phyloP scores from a whole-genome alignment of 2,888 invertebrate species.

The Melieria picta region DNA sequence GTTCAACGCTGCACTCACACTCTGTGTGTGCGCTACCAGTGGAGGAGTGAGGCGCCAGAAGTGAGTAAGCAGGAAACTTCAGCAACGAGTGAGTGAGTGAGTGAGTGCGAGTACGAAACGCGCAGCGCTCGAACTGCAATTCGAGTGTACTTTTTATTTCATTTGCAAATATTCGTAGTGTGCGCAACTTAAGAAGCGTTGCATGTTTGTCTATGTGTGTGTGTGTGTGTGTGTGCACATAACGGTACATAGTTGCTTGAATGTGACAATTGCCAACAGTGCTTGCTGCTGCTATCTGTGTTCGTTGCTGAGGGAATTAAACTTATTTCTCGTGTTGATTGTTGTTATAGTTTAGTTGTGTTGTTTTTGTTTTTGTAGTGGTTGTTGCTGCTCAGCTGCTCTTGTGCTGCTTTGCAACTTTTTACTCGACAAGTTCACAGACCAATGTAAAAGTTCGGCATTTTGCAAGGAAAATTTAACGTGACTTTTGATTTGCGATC shows the following conservation, averaged over 20 bases:
- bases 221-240: constrained; percentile 5
- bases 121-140: too few species aligned
- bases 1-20: constrained; percentile 29
- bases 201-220: constrained; percentile 6
- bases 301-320: neutral
- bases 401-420: constrained; percentile 32
- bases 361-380: too few species aligned
- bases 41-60: too few species aligned
- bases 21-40: too few species aligned
- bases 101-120: too few species aligned
- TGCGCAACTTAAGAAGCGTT: neutral
- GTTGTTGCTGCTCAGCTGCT: too few species aligned
- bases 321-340: neutral
- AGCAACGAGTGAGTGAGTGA: too few species aligned
- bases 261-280: too few species aligned
- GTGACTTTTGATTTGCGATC: neutral
- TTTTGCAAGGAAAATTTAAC: neutral
- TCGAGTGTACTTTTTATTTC: too few species aligned
- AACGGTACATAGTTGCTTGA: neutral
- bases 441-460: neutral
- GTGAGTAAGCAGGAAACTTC: too few species aligned
- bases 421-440: constrained; percentile 40
- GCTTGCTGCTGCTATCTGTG: neutral
- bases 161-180: too few species aligned
- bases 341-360: too few species aligned